Base-by-base conservation (phyloP, 2,888 invertebrate species). In the Hipparchia semele region DNA sequence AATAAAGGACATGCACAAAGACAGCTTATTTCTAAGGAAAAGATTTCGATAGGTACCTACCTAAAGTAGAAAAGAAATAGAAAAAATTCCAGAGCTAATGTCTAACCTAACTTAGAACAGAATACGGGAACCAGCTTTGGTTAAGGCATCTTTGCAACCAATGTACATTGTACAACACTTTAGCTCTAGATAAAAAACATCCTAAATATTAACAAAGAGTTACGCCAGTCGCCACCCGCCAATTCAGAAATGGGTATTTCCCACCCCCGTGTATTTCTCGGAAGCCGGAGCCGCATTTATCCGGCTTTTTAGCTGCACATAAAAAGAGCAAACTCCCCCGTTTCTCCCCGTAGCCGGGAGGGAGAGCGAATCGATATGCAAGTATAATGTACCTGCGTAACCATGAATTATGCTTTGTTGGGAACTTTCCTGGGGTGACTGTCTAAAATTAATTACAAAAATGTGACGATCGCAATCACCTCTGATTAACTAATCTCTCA, bases 331-430 rank as follows among this genome's bases (percentile, higher is more conserved):
- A 77, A 79, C 79, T 83, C 82, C 81, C 83, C 81, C 79, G 72
- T 77, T 82, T 79, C 81, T 79, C 82, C 80, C 77, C 78, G 75
- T 69, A 67, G 70, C 61, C 67, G 75, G 72, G 84, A 82, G 85
- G 83, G 87, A 85, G 85, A 82, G 83, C 83, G 80, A 90, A 92
- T 92, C 92, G 90, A 92, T 92, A 92, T 88, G 88, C 90, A 88
- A 87, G 88, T 86, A 83, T 86, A 88, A 84, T 86, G 74, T 83
- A 87, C 86, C 86, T 87, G 84, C 79, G 81, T 76, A 59, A 79
- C 86, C 83, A 89, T 77, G 60, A 3, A 2, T 75, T 64, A 2
- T 0, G 64, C n/a, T 7, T 72, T 68, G 2, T 5, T 10, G 58
- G 23, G 58, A 46, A 46, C 46, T 13, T 8, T 68, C 58, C 68